Conservation (phyloP, 2,888 invertebrate species). For the Amiota mariae region DNA sequence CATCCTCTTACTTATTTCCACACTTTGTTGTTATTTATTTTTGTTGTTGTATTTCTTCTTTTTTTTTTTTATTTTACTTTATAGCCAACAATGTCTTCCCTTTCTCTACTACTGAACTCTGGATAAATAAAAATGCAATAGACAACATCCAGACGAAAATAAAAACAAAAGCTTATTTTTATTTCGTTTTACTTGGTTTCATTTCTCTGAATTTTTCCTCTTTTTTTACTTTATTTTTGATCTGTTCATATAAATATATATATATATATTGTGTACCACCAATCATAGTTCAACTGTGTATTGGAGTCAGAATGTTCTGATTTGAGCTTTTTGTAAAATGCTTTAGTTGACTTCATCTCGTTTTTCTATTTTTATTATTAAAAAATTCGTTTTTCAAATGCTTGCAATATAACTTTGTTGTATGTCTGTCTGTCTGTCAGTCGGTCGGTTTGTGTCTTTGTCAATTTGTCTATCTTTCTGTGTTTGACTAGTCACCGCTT, state of each 20-base stretch:
- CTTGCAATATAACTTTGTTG: slow-evolving; percentile 14
- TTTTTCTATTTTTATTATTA: background rate
- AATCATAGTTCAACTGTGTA: no score
- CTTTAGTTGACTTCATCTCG: background rate
- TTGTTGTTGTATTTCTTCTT: background rate
- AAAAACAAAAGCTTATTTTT: slow-evolving; percentile 17
- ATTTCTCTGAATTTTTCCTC: background rate
- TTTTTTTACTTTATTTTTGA: no score
- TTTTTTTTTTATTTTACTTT: slow-evolving; percentile 1
- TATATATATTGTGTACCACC: no score
- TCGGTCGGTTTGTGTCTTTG: no score
- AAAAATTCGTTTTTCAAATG: background rate
- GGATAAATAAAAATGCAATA: slow-evolving; percentile 25
- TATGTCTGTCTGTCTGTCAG: no score
- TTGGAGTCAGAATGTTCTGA: background rate
- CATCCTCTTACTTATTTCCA: background rate
- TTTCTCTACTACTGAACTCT: background rate
- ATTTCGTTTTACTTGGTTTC: background rate
- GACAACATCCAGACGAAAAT: slow-evolving; percentile 29
- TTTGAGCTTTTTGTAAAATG: background rate
- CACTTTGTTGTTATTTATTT: slow-evolving; percentile 8
- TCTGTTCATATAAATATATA: no score
- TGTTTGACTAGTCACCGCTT: slow-evolving; percentile 45
- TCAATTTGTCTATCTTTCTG: slow-evolving; percentile 9
- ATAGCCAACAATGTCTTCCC: background rate